phyloP scores from a whole-genome alignment of 2,888 invertebrate species.

The Microctonus aethiopoides region DNA sequence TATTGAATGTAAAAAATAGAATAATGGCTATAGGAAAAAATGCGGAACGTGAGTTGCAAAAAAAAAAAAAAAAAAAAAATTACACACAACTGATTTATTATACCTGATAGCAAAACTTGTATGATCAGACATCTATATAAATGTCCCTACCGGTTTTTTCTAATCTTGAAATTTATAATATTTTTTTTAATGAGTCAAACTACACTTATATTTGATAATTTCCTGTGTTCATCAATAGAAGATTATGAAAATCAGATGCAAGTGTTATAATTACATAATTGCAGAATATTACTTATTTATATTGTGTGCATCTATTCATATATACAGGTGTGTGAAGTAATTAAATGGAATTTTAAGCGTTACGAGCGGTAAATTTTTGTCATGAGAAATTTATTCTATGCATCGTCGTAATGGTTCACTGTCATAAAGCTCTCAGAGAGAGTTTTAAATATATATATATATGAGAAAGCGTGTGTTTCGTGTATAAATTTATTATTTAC shows the following conservation, averaged over 20 bases:
- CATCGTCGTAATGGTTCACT: not conserved
- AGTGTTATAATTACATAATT: not conserved
- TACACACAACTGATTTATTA: not conserved
- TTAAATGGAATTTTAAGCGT: not conserved
- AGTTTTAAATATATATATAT: not conserved
- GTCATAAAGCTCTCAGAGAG: not conserved
- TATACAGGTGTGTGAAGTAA: not conserved
- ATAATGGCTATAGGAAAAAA: not conserved
- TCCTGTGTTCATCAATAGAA: too few species aligned
- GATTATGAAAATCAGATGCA: too few species aligned
- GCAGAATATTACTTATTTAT: not conserved
- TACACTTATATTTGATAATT: too few species aligned
- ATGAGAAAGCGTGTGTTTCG: not conserved
- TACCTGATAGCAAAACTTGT: too few species aligned
- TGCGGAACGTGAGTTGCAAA: not conserved
- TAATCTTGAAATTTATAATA: too few species aligned
- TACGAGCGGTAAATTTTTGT: not conserved
- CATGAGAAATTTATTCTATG: conserved; percentile 1
- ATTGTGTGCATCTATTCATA: not conserved
- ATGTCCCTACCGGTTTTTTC: too few species aligned
- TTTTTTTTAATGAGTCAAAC: not conserved
- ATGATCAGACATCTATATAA: too few species aligned
- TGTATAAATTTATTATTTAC: not conserved
- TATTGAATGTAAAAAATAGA: not conserved
- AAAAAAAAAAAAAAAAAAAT: not conserved